Evolutionary conservation across 2,888 invertebrate genomes (phyloP).

Genomic region (Gastrophysa polygoni): DNA sequence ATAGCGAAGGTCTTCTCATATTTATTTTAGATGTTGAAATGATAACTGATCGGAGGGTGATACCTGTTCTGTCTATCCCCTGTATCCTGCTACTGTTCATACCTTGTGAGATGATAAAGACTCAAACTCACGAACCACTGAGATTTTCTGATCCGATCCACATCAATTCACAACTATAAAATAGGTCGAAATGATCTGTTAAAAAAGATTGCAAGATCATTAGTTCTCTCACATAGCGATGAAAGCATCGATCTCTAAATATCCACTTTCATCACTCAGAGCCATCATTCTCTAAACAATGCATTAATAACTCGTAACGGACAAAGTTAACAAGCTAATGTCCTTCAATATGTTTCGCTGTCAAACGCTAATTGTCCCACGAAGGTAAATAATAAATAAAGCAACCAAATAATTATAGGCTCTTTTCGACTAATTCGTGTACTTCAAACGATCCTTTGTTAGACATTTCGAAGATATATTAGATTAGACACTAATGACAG

Average conservation of each 20-base stretch:
- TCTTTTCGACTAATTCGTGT: constrained; percentile 9
- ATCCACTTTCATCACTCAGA: background rate
- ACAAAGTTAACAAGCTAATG: constrained; percentile 15
- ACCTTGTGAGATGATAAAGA: no score
- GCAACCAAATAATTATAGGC: constrained; percentile 26
- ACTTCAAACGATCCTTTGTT: constrained; percentile 11
- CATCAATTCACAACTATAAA: no score
- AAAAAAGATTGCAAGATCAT: no score
- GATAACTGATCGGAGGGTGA: no score
- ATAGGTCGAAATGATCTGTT: no score
- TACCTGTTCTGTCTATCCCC: no score
- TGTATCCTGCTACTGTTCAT: no score
- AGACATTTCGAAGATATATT: constrained; percentile 26
- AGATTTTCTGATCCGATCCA: no score
- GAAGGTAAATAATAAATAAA: constrained; percentile 21
- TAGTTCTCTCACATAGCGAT: background rate
- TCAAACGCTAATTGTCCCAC: constrained; percentile 24
- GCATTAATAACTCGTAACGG: constrained; percentile 15
- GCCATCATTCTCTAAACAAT: constrained; percentile 3
- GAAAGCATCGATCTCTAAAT: constrained; percentile 2
- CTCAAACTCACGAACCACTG: no score
- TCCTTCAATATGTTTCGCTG: constrained; percentile 16
- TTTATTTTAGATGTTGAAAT: no score
- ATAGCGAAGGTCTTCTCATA: no score
- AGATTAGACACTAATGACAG: constrained; percentile 28